Conservation (phyloP, 92 coral and sea anemone genomes). For the Heteractis magnifica region DNA sequence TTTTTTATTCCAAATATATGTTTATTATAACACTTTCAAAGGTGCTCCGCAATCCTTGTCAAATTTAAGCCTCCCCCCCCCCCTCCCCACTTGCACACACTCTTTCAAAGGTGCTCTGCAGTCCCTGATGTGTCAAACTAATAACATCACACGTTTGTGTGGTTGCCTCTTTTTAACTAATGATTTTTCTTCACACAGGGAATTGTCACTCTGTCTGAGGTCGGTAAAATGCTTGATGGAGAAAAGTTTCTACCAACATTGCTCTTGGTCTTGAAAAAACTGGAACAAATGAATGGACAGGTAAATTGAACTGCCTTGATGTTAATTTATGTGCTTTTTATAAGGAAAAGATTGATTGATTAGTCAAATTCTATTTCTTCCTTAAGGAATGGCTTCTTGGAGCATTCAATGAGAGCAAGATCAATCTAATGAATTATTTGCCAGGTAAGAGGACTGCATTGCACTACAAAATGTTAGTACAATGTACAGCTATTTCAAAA, state of each 20-base stretch:
- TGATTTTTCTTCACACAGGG: conserved; percentile 46
- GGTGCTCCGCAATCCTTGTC: too few species aligned
- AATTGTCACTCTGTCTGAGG: conserved; percentile 54
- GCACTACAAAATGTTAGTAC: too few species aligned
- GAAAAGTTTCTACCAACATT: conserved; percentile 66
- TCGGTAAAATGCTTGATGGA: conserved; percentile 65
- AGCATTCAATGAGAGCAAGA: conserved; percentile 68
- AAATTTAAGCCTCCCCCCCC: too few species aligned
- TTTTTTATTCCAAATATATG: too few species aligned
- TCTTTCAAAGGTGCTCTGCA: too few species aligned
- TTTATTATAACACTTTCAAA: too few species aligned
- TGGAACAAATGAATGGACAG: conserved; percentile 85
- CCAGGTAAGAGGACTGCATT: conserved; percentile 54
- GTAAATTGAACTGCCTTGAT: conserved; percentile 25
- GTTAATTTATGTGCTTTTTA: neutral
- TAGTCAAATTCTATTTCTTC: neutral
- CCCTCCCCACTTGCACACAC: too few species aligned
- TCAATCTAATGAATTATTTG: conserved; percentile 67
- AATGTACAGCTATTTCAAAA: too few species aligned
- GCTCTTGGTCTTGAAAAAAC: conserved; percentile 75
- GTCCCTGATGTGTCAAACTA: too few species aligned
- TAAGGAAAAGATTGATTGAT: neutral
- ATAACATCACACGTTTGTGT: too few species aligned
- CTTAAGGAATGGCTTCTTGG: conserved; percentile 82
- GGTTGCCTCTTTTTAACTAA: neutral